Conservation (phyloP, 2,797 vertebrate genomes). For the Cryptoprocta ferox region DNA sequence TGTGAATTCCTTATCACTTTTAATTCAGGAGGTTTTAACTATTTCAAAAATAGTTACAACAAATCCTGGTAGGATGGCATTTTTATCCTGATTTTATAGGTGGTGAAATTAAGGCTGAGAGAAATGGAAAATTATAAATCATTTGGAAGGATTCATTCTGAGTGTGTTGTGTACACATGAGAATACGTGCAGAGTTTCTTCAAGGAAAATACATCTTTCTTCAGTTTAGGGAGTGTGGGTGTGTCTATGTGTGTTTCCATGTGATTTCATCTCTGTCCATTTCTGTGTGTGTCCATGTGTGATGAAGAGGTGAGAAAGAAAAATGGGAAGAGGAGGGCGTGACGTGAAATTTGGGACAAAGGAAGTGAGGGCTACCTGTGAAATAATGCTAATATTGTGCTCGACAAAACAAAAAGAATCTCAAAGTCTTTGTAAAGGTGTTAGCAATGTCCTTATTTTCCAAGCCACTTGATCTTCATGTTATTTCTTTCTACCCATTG, state of each 20-base stretch:
- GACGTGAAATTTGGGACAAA: not conserved
- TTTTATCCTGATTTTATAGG: not conserved
- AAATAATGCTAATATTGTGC: not conserved
- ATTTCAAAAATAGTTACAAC: not conserved
- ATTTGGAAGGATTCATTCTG: not conserved
- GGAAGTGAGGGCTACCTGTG: not conserved
- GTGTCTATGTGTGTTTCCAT: not conserved
- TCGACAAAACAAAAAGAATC: not conserved
- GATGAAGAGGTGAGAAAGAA: not conserved
- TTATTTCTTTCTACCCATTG: slow-evolving; percentile 13
- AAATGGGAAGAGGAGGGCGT: not conserved
- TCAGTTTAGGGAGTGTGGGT: not conserved
- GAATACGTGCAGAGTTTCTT: not conserved
- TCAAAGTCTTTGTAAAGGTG: not conserved
- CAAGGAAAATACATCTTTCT: not conserved
- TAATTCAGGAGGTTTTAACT: not conserved
- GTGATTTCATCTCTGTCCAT: not conserved
- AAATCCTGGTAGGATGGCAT: not conserved
- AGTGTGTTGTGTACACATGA: not conserved
- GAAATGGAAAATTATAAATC: not conserved
- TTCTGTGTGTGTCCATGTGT: not conserved
- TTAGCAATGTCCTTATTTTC: not conserved
- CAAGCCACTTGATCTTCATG: not conserved
- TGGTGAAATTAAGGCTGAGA: not conserved
- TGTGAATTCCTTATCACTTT: not conserved